Evolutionary conservation across 2,113 vertebrate genomes (phyloP).

Genomic region (Gopherus evgoodei): DNA sequence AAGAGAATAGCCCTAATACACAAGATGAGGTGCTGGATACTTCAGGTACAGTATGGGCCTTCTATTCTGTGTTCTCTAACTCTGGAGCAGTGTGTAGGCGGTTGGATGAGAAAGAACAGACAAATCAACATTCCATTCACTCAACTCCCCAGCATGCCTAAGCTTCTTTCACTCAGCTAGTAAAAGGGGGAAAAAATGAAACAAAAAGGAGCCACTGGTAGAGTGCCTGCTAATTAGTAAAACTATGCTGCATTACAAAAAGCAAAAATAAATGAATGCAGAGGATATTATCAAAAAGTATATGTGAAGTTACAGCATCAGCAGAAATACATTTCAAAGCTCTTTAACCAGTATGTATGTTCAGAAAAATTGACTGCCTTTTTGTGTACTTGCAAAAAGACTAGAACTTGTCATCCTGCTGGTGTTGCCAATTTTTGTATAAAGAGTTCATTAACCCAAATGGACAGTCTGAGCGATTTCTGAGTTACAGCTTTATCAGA

Average conservation of each 20-base stretch:
- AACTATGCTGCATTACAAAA: slow-evolving; percentile 42
- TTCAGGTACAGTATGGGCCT: background rate
- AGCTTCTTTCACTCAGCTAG: slow-evolving; percentile 73
- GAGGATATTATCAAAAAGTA: background rate
- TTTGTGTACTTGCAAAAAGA: slow-evolving; percentile 34
- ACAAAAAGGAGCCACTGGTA: slow-evolving; percentile 57
- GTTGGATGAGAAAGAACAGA: slow-evolving; percentile 60
- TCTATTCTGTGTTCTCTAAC: background rate
- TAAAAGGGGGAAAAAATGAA: slow-evolving; percentile 56
- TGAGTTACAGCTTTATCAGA: slow-evolving; percentile 56
- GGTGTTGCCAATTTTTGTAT: slow-evolving; percentile 43
- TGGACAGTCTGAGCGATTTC: slow-evolving; percentile 53
- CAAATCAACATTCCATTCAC: slow-evolving; percentile 69
- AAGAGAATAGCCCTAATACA: background rate
- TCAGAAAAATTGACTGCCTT: slow-evolving; percentile 2
- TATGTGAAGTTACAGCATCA: background rate
- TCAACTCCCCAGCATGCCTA: slow-evolving; percentile 54
- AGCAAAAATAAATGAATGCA: slow-evolving; percentile 48
- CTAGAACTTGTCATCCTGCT: slow-evolving; percentile 24
- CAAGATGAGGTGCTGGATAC: background rate
- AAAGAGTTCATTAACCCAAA: slow-evolving; percentile 50
- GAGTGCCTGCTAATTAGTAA: slow-evolving; percentile 75
- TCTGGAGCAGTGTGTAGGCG: background rate
- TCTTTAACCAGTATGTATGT: background rate
- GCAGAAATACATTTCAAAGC: background rate